Evolutionary conservation across 2,797 vertebrate species (phyloP), one percentile per base, ranked within the genome.

Genomic region (Novumbra hubbsi): DNA sequence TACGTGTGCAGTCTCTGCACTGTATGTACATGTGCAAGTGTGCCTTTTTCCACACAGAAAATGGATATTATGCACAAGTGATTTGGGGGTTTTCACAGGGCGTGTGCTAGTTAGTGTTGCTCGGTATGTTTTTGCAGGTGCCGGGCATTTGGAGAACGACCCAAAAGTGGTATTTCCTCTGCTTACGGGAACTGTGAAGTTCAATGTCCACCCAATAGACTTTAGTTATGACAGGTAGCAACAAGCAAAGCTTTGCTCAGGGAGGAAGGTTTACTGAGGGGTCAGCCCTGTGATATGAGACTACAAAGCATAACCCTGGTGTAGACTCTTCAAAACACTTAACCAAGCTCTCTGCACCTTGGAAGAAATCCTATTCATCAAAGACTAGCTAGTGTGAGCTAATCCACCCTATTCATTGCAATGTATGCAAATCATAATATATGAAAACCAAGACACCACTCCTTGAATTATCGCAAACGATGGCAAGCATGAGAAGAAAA

Each of bases 151-250:
- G 80, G 84, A 82, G 90, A 86, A 90, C 92, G 82, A 89, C 92
- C 94, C 93, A 90, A 86, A 81, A 80, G 85, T 91, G 94, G 93
- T 89, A 94, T 94, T 94, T 94, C 93, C 94, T 94, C 84, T 49
- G 79, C 84, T 91, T 92, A 88, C 88, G 90, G 91, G 87, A 93
- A 93, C 87, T 81, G 83, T 84, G 80, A 72, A 83, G 83, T 85
- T 60, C 52, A 71, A 60, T 48, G 68, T 49, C 48, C 63, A 34
- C 63, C 7, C 63, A 32, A 17, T 27, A 32, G 21, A 60, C 21
- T 60, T 19, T 19, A 32, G n/a, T 76, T 63, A 68, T 76, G 68
- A 70, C 57, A 70, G 74, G 14, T 16, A 4, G 11, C 34, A 28
- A 3, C 4, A 30, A 19, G 63, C 63, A 65, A 41, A 24, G 8